phyloP scores from a whole-genome alignment of 92 coral and sea anemone species.

The Phymanthus crucifer region DNA sequence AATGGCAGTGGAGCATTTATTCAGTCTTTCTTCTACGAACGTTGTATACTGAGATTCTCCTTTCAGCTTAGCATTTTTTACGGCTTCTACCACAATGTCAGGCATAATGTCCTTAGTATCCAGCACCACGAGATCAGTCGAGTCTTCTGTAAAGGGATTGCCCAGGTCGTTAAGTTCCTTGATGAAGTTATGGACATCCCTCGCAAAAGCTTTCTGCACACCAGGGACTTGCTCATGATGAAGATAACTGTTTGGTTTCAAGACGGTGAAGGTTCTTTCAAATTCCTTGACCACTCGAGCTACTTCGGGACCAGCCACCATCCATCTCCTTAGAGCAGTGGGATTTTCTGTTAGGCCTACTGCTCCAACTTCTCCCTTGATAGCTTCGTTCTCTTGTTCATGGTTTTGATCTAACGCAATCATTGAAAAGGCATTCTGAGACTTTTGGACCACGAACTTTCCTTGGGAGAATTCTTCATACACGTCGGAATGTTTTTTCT shows the following conservation, averaged over 20 bases:
- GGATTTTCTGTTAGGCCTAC: constrained; percentile 51
- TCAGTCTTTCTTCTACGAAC: constrained; percentile 52
- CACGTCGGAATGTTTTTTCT: constrained; percentile 20
- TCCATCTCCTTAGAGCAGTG: constrained; percentile 29
- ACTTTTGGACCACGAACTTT: constrained; percentile 34
- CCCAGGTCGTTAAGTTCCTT: constrained; percentile 39
- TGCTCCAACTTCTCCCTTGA: constrained; percentile 52
- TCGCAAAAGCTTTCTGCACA: constrained; percentile 27
- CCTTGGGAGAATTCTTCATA: constrained; percentile 22
- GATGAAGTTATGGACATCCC: constrained; percentile 20
- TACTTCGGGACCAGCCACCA: not conserved
- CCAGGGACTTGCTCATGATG: constrained; percentile 30
- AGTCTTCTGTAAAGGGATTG: constrained; percentile 40
- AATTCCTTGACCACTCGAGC: not conserved
- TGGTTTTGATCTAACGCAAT: constrained; percentile 41
- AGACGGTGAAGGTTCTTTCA: not conserved
- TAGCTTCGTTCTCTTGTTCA: constrained; percentile 37
- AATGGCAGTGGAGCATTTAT: constrained; percentile 35
- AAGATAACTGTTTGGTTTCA: not conserved
- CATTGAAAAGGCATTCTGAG: constrained; percentile 26
- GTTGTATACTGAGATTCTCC: constrained; percentile 47
- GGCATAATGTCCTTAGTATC: constrained; percentile 22
- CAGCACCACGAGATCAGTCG: constrained; percentile 23
- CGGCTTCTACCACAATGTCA: constrained; percentile 36
- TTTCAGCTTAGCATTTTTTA: constrained; percentile 30